Percentiles rank a stretch among this genome's conserved stretches.
Evolutionary conservation across 2,113 vertebrate genomes (phyloP).

Genomic region (Halichoerus grypus): DNA sequence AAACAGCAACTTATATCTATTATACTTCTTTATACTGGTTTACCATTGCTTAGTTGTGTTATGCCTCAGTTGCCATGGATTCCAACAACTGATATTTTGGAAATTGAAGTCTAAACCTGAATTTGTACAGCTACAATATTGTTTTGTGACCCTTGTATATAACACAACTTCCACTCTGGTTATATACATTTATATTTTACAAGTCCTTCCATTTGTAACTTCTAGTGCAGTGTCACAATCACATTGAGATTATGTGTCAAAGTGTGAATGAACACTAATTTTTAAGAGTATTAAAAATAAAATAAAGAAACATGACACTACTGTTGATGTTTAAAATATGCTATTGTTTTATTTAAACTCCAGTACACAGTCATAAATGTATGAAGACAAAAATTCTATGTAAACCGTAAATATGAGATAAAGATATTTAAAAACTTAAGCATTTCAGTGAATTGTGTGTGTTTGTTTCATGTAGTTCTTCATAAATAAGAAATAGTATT

Average conservation of each 20-base stretch:
- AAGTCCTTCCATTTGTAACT: neutral
- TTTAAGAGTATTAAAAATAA: conserved; percentile 31
- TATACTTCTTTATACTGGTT: neutral
- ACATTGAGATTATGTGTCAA: neutral
- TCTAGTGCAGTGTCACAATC: neutral
- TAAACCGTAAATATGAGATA: neutral
- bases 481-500: conserved; percentile 35
- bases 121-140: neutral
- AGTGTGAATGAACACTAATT: neutral
- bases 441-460: neutral
- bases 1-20: neutral
- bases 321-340: neutral
- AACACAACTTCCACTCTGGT: neutral
- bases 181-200: neutral
- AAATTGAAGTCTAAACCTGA: neutral
- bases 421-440: neutral
- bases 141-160: neutral
- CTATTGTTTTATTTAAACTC: neutral
- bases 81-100: neutral
- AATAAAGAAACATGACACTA: neutral
- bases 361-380: neutral
- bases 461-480: neutral
- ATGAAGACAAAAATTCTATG: neutral
- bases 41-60: neutral
- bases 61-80: neutral